Evolutionary conservation across 2,888 invertebrate species (phyloP).

Genomic region (Chymomyza procnemis): DNA sequence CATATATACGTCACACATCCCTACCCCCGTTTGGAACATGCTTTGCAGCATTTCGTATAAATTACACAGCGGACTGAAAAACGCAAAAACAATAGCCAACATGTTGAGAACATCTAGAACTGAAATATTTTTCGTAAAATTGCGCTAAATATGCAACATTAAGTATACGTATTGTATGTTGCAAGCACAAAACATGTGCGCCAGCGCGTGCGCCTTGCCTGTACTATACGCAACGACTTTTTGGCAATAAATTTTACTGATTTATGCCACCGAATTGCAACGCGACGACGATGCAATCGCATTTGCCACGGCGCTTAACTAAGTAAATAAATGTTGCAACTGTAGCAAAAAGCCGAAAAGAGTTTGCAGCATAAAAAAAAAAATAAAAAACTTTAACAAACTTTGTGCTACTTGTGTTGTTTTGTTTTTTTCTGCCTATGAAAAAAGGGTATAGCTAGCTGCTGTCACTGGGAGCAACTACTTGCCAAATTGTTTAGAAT

Average conservation of each 20-base stretch:
- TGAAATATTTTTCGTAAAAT: constrained; percentile 58
- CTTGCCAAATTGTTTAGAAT: too few species aligned
- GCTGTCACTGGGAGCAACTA: too few species aligned
- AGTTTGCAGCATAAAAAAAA: constrained; percentile 13
- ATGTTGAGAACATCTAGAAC: constrained; percentile 25
- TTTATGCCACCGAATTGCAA: constrained; percentile 47
- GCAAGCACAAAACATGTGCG: constrained; percentile 61
- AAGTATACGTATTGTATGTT: constrained; percentile 23
- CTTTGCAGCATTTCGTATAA: constrained; percentile 39
- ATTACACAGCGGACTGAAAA: constrained; percentile 38
- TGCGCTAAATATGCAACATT: constrained; percentile 48
- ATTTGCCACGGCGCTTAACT: constrained; percentile 46
- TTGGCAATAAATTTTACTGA: constrained; percentile 64
- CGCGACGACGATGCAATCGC: constrained; percentile 18
- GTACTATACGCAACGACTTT: constrained; percentile 29
- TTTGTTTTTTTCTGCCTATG: background rate
- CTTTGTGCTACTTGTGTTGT: constrained; percentile 10
- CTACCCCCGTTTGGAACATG: background rate
- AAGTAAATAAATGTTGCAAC: constrained; percentile 60
- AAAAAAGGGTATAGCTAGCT: background rate
- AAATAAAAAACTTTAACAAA: constrained; percentile 11
- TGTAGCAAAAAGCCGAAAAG: constrained; percentile 42
- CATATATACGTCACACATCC: background rate
- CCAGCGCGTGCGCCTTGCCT: constrained; percentile 45
- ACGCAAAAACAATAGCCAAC: constrained; percentile 36